phyloP scores from a whole-genome alignment of 1,140 invertebrate genomes.

The Euwallacea fornicatus region DNA sequence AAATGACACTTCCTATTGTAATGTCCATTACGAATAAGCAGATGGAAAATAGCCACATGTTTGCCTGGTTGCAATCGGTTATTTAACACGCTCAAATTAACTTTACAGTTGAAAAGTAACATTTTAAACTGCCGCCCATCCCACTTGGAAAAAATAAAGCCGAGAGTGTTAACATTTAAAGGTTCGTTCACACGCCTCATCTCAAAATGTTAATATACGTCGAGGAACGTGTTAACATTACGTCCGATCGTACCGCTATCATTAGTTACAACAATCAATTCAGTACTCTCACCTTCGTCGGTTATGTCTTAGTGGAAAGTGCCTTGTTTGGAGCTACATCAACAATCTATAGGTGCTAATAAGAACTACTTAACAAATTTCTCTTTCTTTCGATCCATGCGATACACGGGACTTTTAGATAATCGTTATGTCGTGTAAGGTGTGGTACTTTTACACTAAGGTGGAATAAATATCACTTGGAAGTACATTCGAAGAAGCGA shows the following conservation, averaged over 20 bases:
- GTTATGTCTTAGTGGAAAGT: neutral
- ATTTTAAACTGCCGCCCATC: neutral
- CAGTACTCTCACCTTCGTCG: neutral
- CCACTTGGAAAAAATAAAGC: neutral
- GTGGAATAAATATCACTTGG: too few species aligned
- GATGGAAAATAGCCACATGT: neutral
- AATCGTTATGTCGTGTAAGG: too few species aligned
- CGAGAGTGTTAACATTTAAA: neutral
- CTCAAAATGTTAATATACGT: neutral
- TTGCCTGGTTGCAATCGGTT: neutral
- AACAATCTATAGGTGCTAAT: neutral
- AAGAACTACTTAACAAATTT: constrained; percentile 2
- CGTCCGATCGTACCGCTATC: neutral
- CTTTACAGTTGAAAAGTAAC: neutral
- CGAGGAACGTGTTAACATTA: too few species aligned
- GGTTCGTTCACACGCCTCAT: constrained; percentile 4
- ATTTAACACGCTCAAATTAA: neutral
- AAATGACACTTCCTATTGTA: too few species aligned
- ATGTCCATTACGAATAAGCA: neutral
- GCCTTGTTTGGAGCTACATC: neutral
- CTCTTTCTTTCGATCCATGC: neutral
- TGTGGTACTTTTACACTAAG: too few species aligned
- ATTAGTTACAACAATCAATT: neutral
- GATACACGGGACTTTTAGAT: too few species aligned
- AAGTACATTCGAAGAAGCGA: too few species aligned